Conservation (phyloP, 2,113 vertebrate species). For the Oncorhynchus clarkii region DNA sequence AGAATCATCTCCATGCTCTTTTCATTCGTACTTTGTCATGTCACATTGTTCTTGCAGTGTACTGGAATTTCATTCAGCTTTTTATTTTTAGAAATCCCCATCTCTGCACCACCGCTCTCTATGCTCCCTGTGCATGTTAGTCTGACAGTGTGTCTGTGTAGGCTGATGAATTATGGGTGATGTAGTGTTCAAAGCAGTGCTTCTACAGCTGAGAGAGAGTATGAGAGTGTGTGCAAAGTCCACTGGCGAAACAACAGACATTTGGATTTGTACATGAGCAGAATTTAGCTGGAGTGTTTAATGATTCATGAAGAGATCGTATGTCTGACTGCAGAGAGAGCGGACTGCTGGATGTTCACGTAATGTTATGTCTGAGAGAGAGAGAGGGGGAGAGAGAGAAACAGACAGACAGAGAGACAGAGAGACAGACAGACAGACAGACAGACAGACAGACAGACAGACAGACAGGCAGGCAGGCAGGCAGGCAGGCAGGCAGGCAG, state of each 20-base stretch:
- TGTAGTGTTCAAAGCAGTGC: slow-evolving; percentile 65
- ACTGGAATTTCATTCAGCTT: slow-evolving; percentile 56
- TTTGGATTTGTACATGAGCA: slow-evolving; percentile 40
- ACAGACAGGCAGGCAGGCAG: too few relatives aligned
- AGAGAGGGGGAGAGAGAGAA: too few relatives aligned
- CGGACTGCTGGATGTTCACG: too few relatives aligned
- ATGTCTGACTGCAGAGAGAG: slow-evolving; percentile 37
- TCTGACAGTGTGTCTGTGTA: slow-evolving; percentile 31
- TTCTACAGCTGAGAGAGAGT: slow-evolving; percentile 40
- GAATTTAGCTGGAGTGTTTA: slow-evolving; percentile 39
- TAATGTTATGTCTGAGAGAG: slow-evolving; percentile 12
- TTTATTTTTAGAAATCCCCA: slow-evolving; percentile 67
- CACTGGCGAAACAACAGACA: slow-evolving; percentile 52
- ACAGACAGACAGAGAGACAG: accelerated
- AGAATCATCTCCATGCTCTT: slow-evolving; percentile 47
- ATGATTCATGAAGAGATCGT: slow-evolving; percentile 52
- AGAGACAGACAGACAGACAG: accelerated
- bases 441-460: too few relatives aligned
- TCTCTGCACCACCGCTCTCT: slow-evolving; percentile 53
- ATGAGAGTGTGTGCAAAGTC: slow-evolving; percentile 39
- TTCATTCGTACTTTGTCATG: slow-evolving; percentile 57
- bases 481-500: too few relatives aligned
- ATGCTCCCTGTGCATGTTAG: not conserved
- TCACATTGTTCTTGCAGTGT: slow-evolving; percentile 37
- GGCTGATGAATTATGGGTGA: slow-evolving; percentile 68